Evolutionary conservation across 2,797 vertebrate species (phyloP), one percentile per base, ranked within the genome.

Genomic region (Amniataba percoides): DNA sequence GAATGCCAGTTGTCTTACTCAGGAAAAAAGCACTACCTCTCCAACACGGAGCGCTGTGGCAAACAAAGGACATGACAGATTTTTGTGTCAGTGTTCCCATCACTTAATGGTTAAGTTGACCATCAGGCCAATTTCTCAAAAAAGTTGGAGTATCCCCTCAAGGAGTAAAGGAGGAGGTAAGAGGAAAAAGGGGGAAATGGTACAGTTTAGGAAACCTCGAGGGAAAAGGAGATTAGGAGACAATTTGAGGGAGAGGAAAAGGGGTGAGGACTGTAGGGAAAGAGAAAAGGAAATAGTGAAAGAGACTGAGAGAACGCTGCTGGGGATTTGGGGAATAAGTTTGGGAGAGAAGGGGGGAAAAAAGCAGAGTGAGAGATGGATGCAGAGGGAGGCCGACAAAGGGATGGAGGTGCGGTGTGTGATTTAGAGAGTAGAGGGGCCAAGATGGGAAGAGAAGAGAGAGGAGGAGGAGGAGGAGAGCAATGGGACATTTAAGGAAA

Each of bases 401-500:
- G 53, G 42, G 80, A 57, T 39, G 76, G 51, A 55, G 65, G 69
- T 68, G 52, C 31, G 15, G 15, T 10, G 60, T 73, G 39, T 84
- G 79, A 84, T 87, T 90, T 63, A 71, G 74, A 78, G 77, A 81
- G 72, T 61, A 57, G 71, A 68, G 80, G 70, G 69, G 74, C 70
- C 84, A 52, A 51, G 66, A 74, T 74, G 42, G 81, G 62, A 55
- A 75, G 62, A 60, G 71, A 81, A 58, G 71, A 76, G 46, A 43
- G 61, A 60, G 66, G 27, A 31, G 27, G 51, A 62, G 27, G 69
- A 68, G 60, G 58, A 60, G 14, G 48, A 74, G 69, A 78, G 82
- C 75, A 83, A 89, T 84, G 85, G 86, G 82, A 87, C 89, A 81
- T 87, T 90, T 82, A 84, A 69, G 72, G 68, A 84, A 77, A 77